Conservation (phyloP, 2,113 vertebrate genomes). For the Craseonycteris thonglongyai region DNA sequence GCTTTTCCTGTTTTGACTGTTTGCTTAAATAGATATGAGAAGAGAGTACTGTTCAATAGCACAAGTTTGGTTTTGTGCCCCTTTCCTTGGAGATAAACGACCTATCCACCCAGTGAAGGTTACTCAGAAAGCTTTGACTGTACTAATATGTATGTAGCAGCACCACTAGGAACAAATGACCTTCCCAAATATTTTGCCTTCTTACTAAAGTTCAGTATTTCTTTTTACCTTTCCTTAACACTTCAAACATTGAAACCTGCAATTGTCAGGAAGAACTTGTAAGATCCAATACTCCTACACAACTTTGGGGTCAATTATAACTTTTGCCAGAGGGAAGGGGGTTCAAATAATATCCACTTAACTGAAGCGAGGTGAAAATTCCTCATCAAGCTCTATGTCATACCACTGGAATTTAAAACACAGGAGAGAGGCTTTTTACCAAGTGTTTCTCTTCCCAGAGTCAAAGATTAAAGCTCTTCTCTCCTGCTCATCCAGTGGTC, state of each 20-base stretch:
- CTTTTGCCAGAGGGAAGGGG: not conserved
- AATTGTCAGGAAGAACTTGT: not conserved
- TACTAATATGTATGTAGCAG: not conserved
- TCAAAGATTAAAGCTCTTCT: constrained; percentile 63
- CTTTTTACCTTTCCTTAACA: not conserved
- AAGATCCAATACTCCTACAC: not conserved
- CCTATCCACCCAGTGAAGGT: not conserved
- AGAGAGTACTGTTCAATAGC: not conserved
- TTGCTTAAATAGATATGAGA: not conserved
- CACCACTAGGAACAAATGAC: not conserved
- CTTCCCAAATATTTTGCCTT: not conserved
- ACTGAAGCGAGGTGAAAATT: constrained; percentile 29
- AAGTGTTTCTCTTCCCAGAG: constrained; percentile 45
- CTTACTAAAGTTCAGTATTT: not conserved
- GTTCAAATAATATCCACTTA: not conserved
- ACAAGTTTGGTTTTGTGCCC: not conserved
- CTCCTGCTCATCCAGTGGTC: constrained; percentile 46
- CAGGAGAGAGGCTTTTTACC: not conserved
- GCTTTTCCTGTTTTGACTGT: not conserved
- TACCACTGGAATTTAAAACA: constrained; percentile 14
- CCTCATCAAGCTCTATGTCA: constrained; percentile 40
- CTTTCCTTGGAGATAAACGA: not conserved
- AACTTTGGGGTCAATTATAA: constrained; percentile 18
- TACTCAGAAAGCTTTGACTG: not conserved
- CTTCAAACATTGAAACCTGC: not conserved